Conservation (phyloP, 2,113 vertebrate genomes). For the Gambusia affinis region DNA sequence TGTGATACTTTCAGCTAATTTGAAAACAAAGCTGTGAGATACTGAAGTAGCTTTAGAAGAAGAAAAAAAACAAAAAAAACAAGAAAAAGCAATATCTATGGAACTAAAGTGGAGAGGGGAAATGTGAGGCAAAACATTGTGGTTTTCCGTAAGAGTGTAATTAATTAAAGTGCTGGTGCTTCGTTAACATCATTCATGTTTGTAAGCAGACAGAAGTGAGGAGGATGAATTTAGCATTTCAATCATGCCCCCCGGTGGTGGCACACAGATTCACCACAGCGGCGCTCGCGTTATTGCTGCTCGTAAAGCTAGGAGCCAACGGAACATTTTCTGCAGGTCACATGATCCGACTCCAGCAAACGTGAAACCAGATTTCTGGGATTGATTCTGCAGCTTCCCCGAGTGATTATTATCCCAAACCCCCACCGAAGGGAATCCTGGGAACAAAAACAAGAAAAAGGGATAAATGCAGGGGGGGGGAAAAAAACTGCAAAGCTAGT, state of each 20-base stretch:
- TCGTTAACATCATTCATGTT: conserved; percentile 1
- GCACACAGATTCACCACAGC: conserved; percentile 22
- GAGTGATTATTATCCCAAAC: background rate
- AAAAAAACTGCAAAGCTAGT: background rate
- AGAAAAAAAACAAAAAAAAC: background rate
- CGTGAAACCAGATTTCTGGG: background rate
- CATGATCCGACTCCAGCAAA: background rate
- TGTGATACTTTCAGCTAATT: conserved; percentile 15
- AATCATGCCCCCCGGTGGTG: conserved; percentile 44
- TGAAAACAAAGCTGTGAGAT: conserved; percentile 7
- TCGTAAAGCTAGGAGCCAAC: conserved; percentile 1
- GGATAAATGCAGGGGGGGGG: background rate
- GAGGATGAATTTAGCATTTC: conserved; percentile 16
- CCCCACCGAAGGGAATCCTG: background rate
- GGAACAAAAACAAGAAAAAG: background rate
- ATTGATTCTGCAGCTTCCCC: background rate
- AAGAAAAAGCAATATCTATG: conserved; percentile 10
- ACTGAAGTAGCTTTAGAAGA: conserved; percentile 3
- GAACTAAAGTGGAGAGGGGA: background rate
- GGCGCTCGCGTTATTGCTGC: background rate
- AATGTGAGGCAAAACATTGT: conserved; percentile 1
- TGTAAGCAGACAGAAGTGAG: background rate
- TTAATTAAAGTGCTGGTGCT: conserved; percentile 24
- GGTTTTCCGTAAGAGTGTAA: background rate
- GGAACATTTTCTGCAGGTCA: background rate